These are phyloP conservation scores for Acleris emargana DNA, from an alignment of 2,888 invertebrate genomes.

Conservation along the genomic window DNA sequence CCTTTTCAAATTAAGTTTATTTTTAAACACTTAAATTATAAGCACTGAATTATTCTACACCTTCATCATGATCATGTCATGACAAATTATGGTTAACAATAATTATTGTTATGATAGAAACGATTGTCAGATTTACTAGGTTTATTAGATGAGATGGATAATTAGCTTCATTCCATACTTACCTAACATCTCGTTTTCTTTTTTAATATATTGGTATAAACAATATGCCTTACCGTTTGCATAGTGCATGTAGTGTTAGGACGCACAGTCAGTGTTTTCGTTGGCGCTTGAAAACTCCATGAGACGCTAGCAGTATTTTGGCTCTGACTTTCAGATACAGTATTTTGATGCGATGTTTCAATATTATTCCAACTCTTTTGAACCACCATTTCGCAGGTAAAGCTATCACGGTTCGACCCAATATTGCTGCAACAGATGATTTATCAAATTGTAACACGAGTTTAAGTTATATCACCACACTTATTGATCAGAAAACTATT, in stretches of 20 bases:
- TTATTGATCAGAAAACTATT: not conserved
- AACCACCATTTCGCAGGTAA: conserved; percentile 72
- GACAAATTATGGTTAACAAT: too few relatives aligned
- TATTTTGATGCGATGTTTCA: conserved; percentile 62
- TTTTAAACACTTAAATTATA: too few relatives aligned
- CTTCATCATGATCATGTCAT: too few relatives aligned
- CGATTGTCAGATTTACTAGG: too few relatives aligned
- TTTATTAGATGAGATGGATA: too few relatives aligned
- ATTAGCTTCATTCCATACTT: too few relatives aligned
- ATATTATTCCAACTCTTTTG: conserved; percentile 72
- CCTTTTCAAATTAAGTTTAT: too few relatives aligned
- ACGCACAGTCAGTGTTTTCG: conserved; percentile 61
- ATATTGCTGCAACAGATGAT: conserved; percentile 14
- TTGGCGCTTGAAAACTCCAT: conserved; percentile 70
- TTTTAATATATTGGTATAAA: not conserved
- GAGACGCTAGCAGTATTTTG: conserved; percentile 56
- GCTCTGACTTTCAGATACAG: conserved; percentile 47
- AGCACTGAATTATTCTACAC: too few relatives aligned
- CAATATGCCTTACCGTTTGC: conserved; percentile 60
- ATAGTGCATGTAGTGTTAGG: conserved; percentile 57
- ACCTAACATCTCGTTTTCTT: too few relatives aligned
- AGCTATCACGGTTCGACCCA: conserved; percentile 32
- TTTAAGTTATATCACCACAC: conserved; percentile 20
- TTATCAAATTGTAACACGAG: not conserved
- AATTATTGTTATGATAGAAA: too few relatives aligned